These are phyloP conservation scores for Neodiprion pinetum DNA, from an alignment of 1,140 invertebrate species.

Conservation along the genomic window DNA sequence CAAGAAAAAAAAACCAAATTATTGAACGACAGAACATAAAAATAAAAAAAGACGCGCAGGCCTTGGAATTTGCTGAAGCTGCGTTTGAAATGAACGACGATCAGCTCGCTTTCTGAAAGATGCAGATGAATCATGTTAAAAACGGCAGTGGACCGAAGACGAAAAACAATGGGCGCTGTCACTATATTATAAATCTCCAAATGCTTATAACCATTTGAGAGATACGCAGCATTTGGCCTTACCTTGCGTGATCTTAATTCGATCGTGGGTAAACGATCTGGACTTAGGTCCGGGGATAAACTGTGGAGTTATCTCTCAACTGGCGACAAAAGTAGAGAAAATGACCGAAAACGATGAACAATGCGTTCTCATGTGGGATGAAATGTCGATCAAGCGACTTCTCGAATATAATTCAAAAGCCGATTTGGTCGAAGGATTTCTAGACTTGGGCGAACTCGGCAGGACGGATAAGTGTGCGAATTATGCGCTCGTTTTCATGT, in stretches of 20 bases:
- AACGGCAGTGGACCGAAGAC: conserved; percentile 24
- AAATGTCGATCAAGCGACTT: conserved; percentile 22
- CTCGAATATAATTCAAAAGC: conserved; percentile 32
- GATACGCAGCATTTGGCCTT: conserved; percentile 14
- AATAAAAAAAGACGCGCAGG: neutral
- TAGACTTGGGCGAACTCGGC: conserved; percentile 30
- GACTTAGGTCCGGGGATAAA: conserved; percentile 25
- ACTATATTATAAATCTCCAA: conserved; percentile 30
- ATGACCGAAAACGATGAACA: conserved; percentile 29
- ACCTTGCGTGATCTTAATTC: conserved; percentile 19
- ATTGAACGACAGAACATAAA: conserved; percentile 3
- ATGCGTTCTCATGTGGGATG: conserved; percentile 23
- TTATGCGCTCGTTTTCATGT: conserved; percentile 26
- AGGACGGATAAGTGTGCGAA: conserved; percentile 18
- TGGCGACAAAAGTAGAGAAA: conserved; percentile 23
- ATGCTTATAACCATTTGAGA: conserved; percentile 28
- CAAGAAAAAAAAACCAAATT: conserved; percentile 19
- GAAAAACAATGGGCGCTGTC: conserved; percentile 33
- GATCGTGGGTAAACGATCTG: conserved; percentile 20
- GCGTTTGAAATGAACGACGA: conserved; percentile 6
- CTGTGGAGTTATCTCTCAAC: conserved; percentile 19
- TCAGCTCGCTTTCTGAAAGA: conserved; percentile 26
- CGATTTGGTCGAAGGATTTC: conserved; percentile 35
- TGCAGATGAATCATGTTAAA: conserved; percentile 28
- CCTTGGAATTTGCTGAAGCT: neutral